phyloP scores from a whole-genome alignment of 2,797 vertebrate genomes.

The Phaenicophaeus curvirostris region DNA sequence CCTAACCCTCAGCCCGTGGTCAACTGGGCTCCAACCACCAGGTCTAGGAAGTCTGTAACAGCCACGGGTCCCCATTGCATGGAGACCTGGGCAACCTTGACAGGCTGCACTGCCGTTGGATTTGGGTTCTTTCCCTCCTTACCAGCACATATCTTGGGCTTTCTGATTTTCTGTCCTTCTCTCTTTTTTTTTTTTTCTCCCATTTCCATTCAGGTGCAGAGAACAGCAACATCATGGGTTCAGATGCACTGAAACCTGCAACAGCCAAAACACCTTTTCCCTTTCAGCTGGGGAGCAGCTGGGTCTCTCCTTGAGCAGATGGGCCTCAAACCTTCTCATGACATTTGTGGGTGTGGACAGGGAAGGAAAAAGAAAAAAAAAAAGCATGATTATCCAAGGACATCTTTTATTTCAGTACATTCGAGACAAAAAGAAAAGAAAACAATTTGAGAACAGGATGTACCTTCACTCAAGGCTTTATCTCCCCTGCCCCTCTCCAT shows the following conservation, averaged over 20 bases:
- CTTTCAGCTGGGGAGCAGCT: neutral
- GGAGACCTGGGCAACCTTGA: neutral
- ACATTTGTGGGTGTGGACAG: neutral
- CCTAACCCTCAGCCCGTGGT: neutral
- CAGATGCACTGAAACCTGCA: neutral
- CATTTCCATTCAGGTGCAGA: neutral
- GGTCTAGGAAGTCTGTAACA: neutral
- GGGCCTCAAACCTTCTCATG: neutral
- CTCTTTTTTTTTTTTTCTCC: neutral
- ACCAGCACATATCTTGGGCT: fast-evolving
- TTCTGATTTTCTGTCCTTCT: neutral
- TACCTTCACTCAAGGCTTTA: conserved; percentile 65
- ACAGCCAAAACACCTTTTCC: neutral
- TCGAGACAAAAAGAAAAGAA: conserved; percentile 70
- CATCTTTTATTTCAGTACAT: conserved; percentile 73
- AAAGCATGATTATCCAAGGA: conserved; percentile 62
- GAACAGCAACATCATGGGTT: fast-evolving
- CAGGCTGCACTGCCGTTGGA: neutral
- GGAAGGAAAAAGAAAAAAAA: conserved; percentile 11
- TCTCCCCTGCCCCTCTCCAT: conserved; percentile 50
- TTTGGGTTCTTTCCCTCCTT: neutral
- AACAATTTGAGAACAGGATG: conserved; percentile 64
- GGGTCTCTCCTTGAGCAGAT: neutral
- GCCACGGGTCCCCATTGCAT: fast-evolving
- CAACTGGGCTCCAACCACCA: fast-evolving